These are phyloP conservation scores for Mus caroli DNA, from an alignment of 2,797 vertebrate species.

Conservation along the genomic window DNA sequence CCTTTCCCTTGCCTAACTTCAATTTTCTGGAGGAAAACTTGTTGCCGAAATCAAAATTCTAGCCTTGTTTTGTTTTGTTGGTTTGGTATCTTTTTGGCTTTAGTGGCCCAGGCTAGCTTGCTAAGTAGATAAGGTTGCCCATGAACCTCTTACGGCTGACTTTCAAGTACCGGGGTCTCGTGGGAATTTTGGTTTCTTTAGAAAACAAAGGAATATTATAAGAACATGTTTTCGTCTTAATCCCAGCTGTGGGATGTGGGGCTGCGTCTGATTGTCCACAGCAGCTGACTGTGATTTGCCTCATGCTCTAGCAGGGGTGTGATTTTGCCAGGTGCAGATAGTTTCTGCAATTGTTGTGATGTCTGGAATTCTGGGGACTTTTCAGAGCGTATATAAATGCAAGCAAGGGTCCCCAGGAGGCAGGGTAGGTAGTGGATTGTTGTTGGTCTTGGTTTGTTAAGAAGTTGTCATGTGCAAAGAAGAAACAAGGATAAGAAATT, in stretches of 20 bases:
- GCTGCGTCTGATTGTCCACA: no score
- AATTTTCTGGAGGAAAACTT: background rate
- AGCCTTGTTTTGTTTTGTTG: background rate
- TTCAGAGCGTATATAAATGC: background rate
- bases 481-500: background rate
- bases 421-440: background rate
- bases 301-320: background rate
- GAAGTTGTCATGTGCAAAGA: background rate
- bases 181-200: background rate
- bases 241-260: background rate
- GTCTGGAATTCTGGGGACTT: background rate
- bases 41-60: background rate
- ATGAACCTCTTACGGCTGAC: background rate
- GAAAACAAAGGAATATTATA: background rate
- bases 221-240: background rate
- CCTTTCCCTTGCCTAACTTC: background rate
- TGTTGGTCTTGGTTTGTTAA: background rate
- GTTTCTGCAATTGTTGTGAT: background rate
- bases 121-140: background rate
- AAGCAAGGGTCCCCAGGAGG: background rate
- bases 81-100: background rate
- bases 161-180: background rate
- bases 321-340: background rate
- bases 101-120: background rate
- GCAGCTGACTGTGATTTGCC: background rate